Evolutionary conservation across 2,797 vertebrate species (phyloP).

Genomic region (Valencia hispanica): DNA sequence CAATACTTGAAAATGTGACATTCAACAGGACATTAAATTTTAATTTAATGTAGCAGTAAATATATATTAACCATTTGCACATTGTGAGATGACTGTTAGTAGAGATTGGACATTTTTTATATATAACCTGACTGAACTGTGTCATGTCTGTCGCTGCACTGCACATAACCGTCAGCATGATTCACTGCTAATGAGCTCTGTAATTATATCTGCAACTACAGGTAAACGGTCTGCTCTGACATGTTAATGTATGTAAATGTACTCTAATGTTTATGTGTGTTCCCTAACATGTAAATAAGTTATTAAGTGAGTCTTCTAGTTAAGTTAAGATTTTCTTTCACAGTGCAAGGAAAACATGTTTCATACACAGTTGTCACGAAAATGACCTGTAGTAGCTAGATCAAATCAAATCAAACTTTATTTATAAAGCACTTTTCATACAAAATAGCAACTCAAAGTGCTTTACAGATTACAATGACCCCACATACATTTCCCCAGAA

Average conservation of each 20-base stretch:
- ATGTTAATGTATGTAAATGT: not conserved
- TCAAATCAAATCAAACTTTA: no score
- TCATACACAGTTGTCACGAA: not conserved
- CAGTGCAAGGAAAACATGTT: not conserved
- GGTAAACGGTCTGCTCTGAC: not conserved
- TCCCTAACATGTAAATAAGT: not conserved
- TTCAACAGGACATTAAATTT: not conserved
- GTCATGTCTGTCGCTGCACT: not conserved
- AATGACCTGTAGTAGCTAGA: not conserved
- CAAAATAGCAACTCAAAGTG: no score
- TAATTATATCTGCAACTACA: not conserved
- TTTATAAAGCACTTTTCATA: no score
- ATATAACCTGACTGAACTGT: slow-evolving; percentile 8
- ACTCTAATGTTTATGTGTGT: not conserved
- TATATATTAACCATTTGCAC: not conserved
- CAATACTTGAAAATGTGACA: not conserved
- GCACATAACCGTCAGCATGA: not conserved
- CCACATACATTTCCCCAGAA: no score
- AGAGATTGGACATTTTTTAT: not conserved
- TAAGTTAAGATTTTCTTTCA: not conserved
- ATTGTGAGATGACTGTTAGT: not conserved
- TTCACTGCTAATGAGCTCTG: not conserved
- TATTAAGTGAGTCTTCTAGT: not conserved
- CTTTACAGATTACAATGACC: no score
- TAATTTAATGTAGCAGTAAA: no score